Evolutionary conservation across 2,113 vertebrate species (phyloP).

Genomic region (Dinomys branickii): DNA sequence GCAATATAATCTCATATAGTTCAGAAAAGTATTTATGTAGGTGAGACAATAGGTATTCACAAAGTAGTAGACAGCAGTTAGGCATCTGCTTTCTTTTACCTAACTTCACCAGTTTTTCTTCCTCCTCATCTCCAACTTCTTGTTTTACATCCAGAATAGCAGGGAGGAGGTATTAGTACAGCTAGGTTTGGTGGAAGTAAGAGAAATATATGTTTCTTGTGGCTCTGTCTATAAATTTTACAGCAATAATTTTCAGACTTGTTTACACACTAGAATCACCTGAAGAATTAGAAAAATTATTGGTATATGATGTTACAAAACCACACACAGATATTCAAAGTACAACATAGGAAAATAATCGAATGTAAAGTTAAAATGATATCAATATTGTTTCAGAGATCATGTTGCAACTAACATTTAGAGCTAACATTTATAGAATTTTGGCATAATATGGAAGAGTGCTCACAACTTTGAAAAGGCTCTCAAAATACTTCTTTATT

Average conservation of each 20-base stretch:
- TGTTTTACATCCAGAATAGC: slow-evolving; percentile 25
- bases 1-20: neutral
- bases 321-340: neutral
- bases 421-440: neutral
- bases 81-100: neutral
- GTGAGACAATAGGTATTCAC: neutral
- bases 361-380: neutral
- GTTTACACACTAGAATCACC: neutral
- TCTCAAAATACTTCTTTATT: neutral
- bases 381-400: slow-evolving; percentile 23
- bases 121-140: neutral
- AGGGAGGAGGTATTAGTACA: neutral
- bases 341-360: neutral
- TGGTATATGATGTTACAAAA: neutral
- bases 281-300: neutral
- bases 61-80: neutral
- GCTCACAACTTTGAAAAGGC: neutral
- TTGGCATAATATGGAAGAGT: neutral
- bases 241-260: slow-evolving; percentile 15
- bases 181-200: neutral
- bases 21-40: neutral
- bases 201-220: slow-evolving; percentile 24
- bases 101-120: neutral
- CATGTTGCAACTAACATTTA: neutral
- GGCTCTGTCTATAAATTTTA: neutral